These are phyloP conservation scores for Zaprionus davidi DNA, from an alignment of 1,140 invertebrate genomes.

Conservation along the genomic window DNA sequence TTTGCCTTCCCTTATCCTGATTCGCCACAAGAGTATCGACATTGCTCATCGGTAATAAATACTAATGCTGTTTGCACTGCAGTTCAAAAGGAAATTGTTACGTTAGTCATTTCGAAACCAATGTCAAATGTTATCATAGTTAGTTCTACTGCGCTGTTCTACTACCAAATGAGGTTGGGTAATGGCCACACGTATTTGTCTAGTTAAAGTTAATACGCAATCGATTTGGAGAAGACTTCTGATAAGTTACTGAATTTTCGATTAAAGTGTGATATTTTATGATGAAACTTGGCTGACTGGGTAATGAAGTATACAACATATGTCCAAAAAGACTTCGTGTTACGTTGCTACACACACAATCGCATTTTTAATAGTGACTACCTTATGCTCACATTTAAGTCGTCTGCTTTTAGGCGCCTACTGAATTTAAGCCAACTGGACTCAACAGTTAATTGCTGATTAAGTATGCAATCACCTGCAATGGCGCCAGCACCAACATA, in stretches of 20 bases:
- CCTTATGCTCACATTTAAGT: conserved; percentile 50
- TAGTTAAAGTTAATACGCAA: not conserved
- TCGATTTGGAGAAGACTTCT: not conserved
- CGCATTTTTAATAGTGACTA: not conserved
- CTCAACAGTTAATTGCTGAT: conserved; percentile 58
- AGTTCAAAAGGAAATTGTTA: conserved; percentile 57
- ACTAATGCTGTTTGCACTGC: conserved; percentile 56
- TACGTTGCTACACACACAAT: not conserved
- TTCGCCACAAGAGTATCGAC: conserved; percentile 16
- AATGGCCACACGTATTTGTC: not conserved
- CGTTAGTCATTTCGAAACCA: conserved; percentile 17
- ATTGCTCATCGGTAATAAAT: conserved; percentile 56
- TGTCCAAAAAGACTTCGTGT: not conserved
- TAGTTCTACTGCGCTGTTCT: not conserved
- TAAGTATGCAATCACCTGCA: conserved; percentile 57
- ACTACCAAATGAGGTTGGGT: conserved; percentile 13
- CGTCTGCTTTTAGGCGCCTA: conserved; percentile 26
- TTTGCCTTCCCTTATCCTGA: not conserved
- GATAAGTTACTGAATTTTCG: not conserved
- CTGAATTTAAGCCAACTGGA: conserved; percentile 34
- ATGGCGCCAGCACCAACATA: conserved; percentile 12
- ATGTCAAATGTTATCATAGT: conserved; percentile 8
- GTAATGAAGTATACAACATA: not conserved
- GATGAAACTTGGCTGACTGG: no score
- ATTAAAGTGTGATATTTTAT: no score